phyloP scores from a whole-genome alignment of 2,113 vertebrate species.

The Callocephalon fimbriatum region DNA sequence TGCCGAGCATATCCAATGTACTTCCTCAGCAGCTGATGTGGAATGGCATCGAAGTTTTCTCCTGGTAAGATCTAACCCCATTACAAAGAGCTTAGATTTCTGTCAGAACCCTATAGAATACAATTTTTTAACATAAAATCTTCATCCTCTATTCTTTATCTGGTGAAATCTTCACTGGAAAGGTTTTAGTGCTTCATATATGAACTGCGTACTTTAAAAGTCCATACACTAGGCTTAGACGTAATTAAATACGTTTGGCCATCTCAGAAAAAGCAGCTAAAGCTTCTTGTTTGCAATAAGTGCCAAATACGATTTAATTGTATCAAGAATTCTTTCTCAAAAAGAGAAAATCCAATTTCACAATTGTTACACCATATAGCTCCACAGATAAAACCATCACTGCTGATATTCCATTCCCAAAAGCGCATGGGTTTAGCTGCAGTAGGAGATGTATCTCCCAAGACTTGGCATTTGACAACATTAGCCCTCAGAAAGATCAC shows the following conservation, averaged over 20 bases:
- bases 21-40: constrained; percentile 90
- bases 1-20: constrained; percentile 94
- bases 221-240: neutral
- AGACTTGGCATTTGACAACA: neutral
- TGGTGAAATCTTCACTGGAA: neutral
- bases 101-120: neutral
- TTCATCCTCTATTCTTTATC: neutral
- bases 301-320: neutral
- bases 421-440: neutral
- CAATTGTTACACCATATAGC: neutral
- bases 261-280: neutral
- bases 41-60: constrained; percentile 88
- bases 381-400: neutral
- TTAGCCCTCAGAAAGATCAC: neutral
- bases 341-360: neutral
- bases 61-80: constrained; percentile 80
- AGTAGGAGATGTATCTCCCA: neutral
- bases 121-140: neutral
- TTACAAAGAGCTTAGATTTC: neutral
- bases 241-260: neutral
- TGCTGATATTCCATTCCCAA: neutral
- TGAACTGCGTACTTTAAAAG: neutral
- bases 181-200: neutral
- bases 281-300: neutral
- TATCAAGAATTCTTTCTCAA: neutral